These are phyloP conservation scores for Leucophenga montana DNA, from an alignment of 2,888 invertebrate genomes.

Conservation along the genomic window DNA sequence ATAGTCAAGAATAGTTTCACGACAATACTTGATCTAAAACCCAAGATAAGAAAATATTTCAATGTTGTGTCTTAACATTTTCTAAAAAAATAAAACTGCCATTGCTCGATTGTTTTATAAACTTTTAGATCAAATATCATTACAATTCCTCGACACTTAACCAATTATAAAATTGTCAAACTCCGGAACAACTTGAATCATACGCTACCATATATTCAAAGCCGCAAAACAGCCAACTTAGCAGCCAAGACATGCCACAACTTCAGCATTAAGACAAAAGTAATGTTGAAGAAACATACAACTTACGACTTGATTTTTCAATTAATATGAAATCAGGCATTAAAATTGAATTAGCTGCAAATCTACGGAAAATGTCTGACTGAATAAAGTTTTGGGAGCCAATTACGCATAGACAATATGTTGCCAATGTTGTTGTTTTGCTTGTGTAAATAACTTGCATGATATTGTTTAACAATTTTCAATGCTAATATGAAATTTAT, in stretches of 20 bases:
- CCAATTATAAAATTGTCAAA: no score
- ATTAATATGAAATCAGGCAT: slow-evolving; percentile 72
- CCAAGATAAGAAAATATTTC: no score
- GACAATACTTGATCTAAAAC: no score
- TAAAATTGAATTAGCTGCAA: slow-evolving; percentile 69
- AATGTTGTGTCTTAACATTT: no score
- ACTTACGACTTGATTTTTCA: slow-evolving; percentile 52
- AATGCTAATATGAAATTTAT: slow-evolving; percentile 66
- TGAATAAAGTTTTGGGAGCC: slow-evolving; percentile 53
- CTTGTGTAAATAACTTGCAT: slow-evolving; percentile 31
- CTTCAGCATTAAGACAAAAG: background rate
- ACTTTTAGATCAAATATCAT: no score
- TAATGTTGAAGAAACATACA: background rate
- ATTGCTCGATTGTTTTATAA: no score
- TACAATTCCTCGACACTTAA: no score
- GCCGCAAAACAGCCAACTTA: no score
- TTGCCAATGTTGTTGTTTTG: slow-evolving; percentile 42
- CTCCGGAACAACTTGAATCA: no score
- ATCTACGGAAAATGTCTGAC: slow-evolving; percentile 51
- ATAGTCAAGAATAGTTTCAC: no score
- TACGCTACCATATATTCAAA: no score
- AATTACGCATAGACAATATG: slow-evolving; percentile 61
- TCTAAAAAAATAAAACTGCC: no score
- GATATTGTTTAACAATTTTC: slow-evolving; percentile 67
- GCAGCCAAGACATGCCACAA: background rate